Percentiles rank a stretch among this genome's conserved stretches.
Evolutionary conservation across 2,888 invertebrate genomes (phyloP).

Genomic region (Ophioninae sp.): DNA sequence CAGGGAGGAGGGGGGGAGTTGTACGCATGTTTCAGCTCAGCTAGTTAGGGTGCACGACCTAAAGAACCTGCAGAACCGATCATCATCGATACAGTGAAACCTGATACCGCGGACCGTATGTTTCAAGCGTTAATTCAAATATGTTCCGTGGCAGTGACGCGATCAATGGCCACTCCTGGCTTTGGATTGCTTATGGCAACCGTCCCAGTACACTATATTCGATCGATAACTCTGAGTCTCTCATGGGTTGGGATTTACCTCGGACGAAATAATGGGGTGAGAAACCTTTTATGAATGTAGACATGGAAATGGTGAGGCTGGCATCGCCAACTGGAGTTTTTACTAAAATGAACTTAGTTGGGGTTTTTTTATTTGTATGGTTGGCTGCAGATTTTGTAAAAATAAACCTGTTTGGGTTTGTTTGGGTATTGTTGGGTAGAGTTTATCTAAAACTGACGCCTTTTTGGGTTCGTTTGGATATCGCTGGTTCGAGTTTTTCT

Average conservation of each 20-base stretch:
- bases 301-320: too few relatives aligned
- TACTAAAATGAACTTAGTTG: too few relatives aligned
- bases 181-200: constrained; percentile 48
- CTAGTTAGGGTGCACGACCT: constrained; percentile 5
- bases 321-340: too few relatives aligned
- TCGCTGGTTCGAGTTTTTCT: neutral
- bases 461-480: too few relatives aligned
- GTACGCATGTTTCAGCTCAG: neutral
- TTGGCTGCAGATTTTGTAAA: too few relatives aligned
- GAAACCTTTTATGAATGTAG: too few relatives aligned
- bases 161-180: constrained; percentile 53
- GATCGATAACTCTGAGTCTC: neutral
- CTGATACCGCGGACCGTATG: constrained; percentile 69
- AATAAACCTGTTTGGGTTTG: too few relatives aligned
- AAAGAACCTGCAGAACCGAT: constrained; percentile 48
- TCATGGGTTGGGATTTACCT: too few relatives aligned
- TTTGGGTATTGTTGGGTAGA: too few relatives aligned
- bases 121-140: constrained; percentile 59
- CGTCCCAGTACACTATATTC: neutral
- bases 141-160: constrained; percentile 56
- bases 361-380: too few relatives aligned
- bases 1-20: neutral
- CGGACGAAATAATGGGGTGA: too few relatives aligned
- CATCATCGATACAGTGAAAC: constrained; percentile 70
- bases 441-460: too few relatives aligned